A percentile compares a stretch with the other conserved stretches of the same genome.
Evolutionary conservation across 2,797 vertebrate species (phyloP).

Genomic region (Ctenochaetus hawaiiensis): DNA sequence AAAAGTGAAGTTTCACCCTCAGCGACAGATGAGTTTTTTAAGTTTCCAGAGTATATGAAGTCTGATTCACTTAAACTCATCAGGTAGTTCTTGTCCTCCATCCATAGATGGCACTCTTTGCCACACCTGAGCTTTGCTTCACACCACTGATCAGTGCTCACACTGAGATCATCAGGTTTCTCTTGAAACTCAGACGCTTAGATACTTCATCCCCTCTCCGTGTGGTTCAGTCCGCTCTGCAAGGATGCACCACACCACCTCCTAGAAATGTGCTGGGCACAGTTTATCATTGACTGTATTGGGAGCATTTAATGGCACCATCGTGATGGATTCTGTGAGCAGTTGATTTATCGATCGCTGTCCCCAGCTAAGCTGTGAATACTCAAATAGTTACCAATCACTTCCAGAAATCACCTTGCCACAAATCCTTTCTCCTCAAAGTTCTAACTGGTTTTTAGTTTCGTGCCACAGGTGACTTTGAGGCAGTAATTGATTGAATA

Average conservation of each 20-base stretch:
- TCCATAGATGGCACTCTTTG: slow-evolving; percentile 78
- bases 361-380: slow-evolving; percentile 77
- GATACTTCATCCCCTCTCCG: slow-evolving; percentile 44
- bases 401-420: slow-evolving; percentile 63
- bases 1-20: neutral
- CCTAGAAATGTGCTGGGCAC: slow-evolving; percentile 48
- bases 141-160: slow-evolving; percentile 62
- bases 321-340: slow-evolving; percentile 77
- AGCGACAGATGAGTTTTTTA: neutral
- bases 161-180: slow-evolving; percentile 65
- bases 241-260: slow-evolving; percentile 55
- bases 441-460: slow-evolving; percentile 40
- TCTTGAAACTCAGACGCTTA: slow-evolving; percentile 47
- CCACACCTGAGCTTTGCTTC: slow-evolving; percentile 68
- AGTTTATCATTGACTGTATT: slow-evolving; percentile 78
- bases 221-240: slow-evolving; percentile 43
- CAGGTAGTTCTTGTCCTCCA: slow-evolving; percentile 25
- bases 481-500: slow-evolving; percentile 53
- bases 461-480: slow-evolving; percentile 64
- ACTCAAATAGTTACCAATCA: slow-evolving; percentile 79
- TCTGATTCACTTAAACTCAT: neutral
- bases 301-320: slow-evolving; percentile 77
- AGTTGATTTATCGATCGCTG: slow-evolving; percentile 77
- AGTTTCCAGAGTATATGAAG: neutral
- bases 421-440: slow-evolving; percentile 28